phyloP scores from a whole-genome alignment of 2,113 vertebrate species.

The Rhizomys pruinosus region DNA sequence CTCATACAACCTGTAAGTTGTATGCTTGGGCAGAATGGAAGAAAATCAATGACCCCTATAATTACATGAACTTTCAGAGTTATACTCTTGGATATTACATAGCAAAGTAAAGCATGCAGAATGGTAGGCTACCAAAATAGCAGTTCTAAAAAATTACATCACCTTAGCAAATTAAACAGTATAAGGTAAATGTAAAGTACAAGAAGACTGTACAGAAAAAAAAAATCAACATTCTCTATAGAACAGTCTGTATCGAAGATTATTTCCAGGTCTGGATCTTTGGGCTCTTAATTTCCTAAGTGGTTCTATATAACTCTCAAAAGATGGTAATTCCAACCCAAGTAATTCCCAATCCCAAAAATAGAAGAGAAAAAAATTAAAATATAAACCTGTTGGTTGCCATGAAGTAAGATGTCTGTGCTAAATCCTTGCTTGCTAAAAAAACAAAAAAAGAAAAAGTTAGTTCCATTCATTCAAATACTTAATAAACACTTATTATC shows the following conservation, averaged over 20 bases:
- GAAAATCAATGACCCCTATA: conserved; percentile 34
- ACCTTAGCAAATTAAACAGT: conserved; percentile 45
- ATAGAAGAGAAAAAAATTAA: conserved; percentile 52
- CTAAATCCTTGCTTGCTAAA: conserved; percentile 98
- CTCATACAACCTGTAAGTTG: background rate
- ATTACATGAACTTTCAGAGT: conserved; percentile 55
- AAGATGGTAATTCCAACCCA: conserved; percentile 31
- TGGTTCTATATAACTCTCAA: background rate
- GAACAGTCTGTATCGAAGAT: conserved; percentile 19
- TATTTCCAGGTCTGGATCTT: background rate
- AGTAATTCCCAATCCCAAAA: conserved; percentile 53
- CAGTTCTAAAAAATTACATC: conserved; percentile 23
- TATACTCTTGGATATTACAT: conserved; percentile 46
- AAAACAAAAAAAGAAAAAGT: conserved; percentile 58
- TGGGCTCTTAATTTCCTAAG: conserved; percentile 24
- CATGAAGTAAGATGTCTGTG: conserved; percentile 99
- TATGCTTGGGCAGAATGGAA: background rate
- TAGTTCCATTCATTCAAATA: conserved; percentile 64
- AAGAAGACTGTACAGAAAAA: background rate
- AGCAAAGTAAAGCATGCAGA: conserved; percentile 48
- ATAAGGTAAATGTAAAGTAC: conserved; percentile 30
- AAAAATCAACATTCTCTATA: conserved; percentile 47
- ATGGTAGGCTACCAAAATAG: background rate
- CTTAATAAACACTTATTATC: conserved; percentile 57
- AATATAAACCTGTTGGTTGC: conserved; percentile 97